Conservation (phyloP, 2,797 vertebrate genomes). For the Propithecus perrieri region DNA sequence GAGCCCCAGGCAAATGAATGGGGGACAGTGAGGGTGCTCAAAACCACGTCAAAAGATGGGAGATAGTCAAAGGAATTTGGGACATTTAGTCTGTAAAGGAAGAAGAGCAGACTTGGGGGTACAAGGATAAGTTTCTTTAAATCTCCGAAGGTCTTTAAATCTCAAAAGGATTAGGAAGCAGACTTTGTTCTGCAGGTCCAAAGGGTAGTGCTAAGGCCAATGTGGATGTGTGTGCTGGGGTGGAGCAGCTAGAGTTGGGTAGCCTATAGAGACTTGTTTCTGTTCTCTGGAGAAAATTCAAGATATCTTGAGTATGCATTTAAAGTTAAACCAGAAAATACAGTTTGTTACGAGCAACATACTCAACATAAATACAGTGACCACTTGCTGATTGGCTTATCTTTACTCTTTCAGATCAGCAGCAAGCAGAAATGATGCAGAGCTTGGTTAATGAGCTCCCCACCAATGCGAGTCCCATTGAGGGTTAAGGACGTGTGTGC, state of each 20-base stretch:
- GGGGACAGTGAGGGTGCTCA: background rate
- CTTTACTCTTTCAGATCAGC: background rate
- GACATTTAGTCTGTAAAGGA: background rate
- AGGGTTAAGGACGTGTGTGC: background rate
- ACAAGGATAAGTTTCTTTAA: background rate
- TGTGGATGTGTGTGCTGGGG: background rate
- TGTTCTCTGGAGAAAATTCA: background rate
- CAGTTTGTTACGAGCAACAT: background rate
- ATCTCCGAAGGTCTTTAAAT: background rate
- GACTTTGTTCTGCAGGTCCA: background rate
- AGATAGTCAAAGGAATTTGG: background rate
- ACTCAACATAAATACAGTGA: background rate
- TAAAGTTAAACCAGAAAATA: slow-evolving; percentile 26
- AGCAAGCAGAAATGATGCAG: slow-evolving; percentile 16
- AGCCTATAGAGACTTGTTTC: background rate
- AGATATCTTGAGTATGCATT: background rate
- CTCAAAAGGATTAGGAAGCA: background rate
- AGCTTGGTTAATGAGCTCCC: background rate
- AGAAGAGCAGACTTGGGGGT: background rate
- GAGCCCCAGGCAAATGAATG: background rate
- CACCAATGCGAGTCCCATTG: background rate
- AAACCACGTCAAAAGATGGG: background rate
- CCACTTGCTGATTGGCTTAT: background rate
- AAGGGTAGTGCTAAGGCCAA: background rate
- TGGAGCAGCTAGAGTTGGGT: background rate